Percentiles rank a stretch among this genome's conserved stretches.
Conservation (phyloP, 2,113 vertebrate genomes). For the Sapayoa aenigma region DNA sequence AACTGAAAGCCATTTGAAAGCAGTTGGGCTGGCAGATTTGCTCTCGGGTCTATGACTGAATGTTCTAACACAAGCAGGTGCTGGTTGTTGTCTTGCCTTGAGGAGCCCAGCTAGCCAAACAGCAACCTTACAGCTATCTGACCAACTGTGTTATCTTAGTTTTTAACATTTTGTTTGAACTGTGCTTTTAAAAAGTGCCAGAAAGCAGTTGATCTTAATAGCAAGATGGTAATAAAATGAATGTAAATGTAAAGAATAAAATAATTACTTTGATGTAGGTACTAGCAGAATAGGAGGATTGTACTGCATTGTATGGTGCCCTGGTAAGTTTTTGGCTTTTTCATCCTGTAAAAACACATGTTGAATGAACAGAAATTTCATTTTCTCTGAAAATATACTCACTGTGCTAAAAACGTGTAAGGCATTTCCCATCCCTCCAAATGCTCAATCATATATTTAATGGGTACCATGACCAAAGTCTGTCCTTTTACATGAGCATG, state of each 20-base stretch:
- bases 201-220: not conserved
- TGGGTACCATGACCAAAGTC: not conserved
- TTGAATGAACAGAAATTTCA: not conserved
- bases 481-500: not conserved
- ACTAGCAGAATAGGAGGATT: not conserved
- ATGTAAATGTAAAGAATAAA: not conserved
- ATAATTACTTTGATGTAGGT: not conserved
- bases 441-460: not conserved
- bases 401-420: not conserved
- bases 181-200: not conserved
- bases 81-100: slow-evolving; percentile 27
- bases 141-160: not conserved
- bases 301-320: not conserved
- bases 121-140: not conserved
- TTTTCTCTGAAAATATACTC: not conserved
- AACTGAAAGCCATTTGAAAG: slow-evolving; percentile 52
- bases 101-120: not conserved
- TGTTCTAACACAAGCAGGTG: slow-evolving; percentile 52
- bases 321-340: not conserved
- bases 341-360: not conserved
- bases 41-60: slow-evolving; percentile 43
- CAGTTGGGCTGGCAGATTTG: slow-evolving; percentile 20
- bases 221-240: not conserved
- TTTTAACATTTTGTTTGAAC: not conserved
- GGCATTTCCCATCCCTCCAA: not conserved